Base-by-base conservation (phyloP, 2,797 vertebrate species). In the Tokudaia muenninki region DNA sequence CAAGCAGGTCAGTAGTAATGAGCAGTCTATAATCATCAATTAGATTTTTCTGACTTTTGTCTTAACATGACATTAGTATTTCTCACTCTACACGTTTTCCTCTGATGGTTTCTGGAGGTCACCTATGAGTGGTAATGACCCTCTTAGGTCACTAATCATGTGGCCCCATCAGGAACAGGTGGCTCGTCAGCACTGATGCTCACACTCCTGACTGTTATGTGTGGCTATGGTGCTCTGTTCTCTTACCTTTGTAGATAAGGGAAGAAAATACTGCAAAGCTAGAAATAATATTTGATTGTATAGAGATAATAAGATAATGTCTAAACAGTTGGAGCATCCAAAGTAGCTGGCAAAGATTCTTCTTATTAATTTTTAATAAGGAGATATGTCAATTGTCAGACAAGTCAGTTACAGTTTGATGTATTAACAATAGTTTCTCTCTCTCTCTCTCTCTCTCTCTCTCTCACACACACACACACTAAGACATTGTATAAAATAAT, bases 271-370 rank as follows among this genome's bases (percentile, higher is more conserved):
- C 57, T 90, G 19, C 31, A 47, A 94, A 94, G 2, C 81, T 65
- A 83, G 31, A 65, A 87, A 63, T 22, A 91, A 59, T 47, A 90
- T 44, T 92, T 92, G 87, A 63, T 96, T 92, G 52, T 90, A 37
- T 86, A 9, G 87, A 89, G 79, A 50, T 82, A 92, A 81, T 88
- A 74, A 82, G 24, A 61, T 29, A 82, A 61, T 41, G 24, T 78
- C 78, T 91, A 1, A 65, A n/a, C 90, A 61, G 29, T 95, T 81
- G 87, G 47, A 88, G 91, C 92, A 89, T 50, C 50, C 91, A 34
- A 61, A 61, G n/a, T 44, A 94, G 82, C 70, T 89, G 65, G 22
- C 41, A 84, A 84, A 84, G 61, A 84, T 44, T 50, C 44, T 12
- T 44, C 37, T n/a, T 50, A 67, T 67, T 47, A 50, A 50, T 50